A percentile compares a stretch with the other conserved stretches of the same genome.
These are phyloP conservation scores for Siniperca knerii DNA, from an alignment of 2,113 vertebrate genomes.

Conservation along the genomic window DNA sequence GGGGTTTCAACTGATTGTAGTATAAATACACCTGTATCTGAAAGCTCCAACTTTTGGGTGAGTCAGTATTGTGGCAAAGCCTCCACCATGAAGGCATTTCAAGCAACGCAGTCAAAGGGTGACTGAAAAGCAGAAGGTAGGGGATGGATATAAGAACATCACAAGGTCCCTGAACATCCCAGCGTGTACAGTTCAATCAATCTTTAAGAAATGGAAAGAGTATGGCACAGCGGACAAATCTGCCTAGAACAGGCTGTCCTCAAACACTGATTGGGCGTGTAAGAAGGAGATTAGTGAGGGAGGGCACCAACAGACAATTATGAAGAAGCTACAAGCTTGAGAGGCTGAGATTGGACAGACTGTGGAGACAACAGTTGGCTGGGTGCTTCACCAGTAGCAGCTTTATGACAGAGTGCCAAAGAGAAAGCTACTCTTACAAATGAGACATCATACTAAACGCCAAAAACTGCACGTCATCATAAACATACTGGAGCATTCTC, in stretches of 20 bases:
- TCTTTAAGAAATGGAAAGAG: background rate
- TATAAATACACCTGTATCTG: background rate
- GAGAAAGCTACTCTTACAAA: background rate
- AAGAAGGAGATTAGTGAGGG: background rate
- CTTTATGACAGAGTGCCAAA: background rate
- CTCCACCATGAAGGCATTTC: background rate
- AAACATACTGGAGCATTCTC: background rate
- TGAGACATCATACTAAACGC: background rate
- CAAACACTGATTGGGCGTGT: no score
- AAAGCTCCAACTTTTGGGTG: background rate
- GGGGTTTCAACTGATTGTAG: background rate
- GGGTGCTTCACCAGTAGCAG: background rate
- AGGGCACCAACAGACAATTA: background rate
- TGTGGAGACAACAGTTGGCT: background rate
- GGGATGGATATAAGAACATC: background rate
- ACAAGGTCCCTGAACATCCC: background rate
- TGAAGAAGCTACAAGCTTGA: background rate
- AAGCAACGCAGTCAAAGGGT: no score
- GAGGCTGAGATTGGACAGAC: background rate
- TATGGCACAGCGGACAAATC: background rate
- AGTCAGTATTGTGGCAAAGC: background rate
- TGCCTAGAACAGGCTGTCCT: background rate
- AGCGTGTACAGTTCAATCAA: no score
- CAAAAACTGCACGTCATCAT: background rate
- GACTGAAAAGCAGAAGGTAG: background rate